phyloP scores from a whole-genome alignment of 2,888 invertebrate species.

The Pedicia rivosa region DNA sequence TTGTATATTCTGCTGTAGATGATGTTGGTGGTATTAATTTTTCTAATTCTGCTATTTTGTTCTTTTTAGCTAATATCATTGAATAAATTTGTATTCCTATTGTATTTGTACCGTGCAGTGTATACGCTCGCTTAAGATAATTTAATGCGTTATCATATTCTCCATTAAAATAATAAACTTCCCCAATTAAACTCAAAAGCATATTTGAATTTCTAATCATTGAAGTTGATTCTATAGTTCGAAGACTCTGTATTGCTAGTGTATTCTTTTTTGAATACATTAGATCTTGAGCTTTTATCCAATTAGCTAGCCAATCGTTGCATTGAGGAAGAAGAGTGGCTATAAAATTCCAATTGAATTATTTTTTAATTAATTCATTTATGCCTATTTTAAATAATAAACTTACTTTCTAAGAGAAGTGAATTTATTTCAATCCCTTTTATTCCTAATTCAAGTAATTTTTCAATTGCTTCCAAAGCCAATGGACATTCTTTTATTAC shows the following conservation, averaged over 20 bases:
- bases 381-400: constrained; percentile 11
- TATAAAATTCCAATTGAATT: constrained; percentile 8
- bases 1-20: constrained; percentile 32
- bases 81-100: constrained; percentile 49
- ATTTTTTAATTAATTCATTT: neutral
- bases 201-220: constrained; percentile 49
- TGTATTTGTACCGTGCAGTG: constrained; percentile 34
- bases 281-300: constrained; percentile 47
- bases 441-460: constrained; percentile 51
- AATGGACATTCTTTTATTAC: constrained; percentile 59
- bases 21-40: constrained; percentile 34
- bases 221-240: constrained; percentile 46
- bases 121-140: constrained; percentile 28
- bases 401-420: constrained; percentile 42
- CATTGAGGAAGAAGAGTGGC: constrained; percentile 21
- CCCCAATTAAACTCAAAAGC: constrained; percentile 50
- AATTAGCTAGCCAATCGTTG: constrained; percentile 39
- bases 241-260: constrained; percentile 47
- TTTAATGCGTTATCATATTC: constrained; percentile 47
- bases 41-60: constrained; percentile 42
- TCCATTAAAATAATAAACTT: constrained; percentile 55
- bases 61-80: constrained; percentile 41
- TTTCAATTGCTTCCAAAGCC: constrained; percentile 58
- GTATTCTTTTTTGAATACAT: constrained; percentile 49
- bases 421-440: constrained; percentile 60